Evolutionary conservation across 2,113 vertebrate genomes (phyloP), one percentile per base, ranked within the genome.

Genomic region (Serilophus lunatus): DNA sequence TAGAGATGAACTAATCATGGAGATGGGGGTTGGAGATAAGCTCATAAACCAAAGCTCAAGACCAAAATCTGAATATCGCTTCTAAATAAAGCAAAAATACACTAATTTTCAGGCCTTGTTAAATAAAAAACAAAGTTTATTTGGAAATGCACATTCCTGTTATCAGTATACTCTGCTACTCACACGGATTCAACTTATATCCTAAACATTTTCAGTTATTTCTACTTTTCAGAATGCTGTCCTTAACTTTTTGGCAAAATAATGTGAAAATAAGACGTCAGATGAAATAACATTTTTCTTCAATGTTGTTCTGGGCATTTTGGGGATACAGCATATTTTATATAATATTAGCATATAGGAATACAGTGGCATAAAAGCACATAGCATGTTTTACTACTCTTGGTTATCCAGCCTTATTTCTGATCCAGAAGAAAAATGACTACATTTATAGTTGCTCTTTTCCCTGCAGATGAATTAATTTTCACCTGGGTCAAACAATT

Each of bases 11-110:
- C 10, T 60, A 74, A 74, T 44, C 29, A 71, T 12, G 10, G 33
- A 9, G 13, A 11, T 3, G 3, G 7, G 10, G 12, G 4, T 0
- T 33, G 13, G 20, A 56, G 24, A 60, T 3, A 44, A 77, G 8
- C 14, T 69, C 68, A 44, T 13, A 24, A 84, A 89, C 5, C 29
- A 64, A 68, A 92, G 15, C 57, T 50, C 53, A 64, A 59, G 19
- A 79, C 13, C 12, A 44, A 47, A 35, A 13, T 14, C 16, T 40
- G 71, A 12, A 12, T 71, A 35, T 42, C 72, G 31, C 29, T 64
- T 72, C 25, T 12, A 60, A 70, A 16, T 2, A 38, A 76, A 85
- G 33, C 17, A 28, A 82, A 85, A 66, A 28, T 0, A 45, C 8
- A 42, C 7, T 25, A 25, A 78, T 59, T 79, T 93, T 59, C 44